Conservation (phyloP, 2,113 vertebrate species). For the Andinoacara biseriatus region DNA sequence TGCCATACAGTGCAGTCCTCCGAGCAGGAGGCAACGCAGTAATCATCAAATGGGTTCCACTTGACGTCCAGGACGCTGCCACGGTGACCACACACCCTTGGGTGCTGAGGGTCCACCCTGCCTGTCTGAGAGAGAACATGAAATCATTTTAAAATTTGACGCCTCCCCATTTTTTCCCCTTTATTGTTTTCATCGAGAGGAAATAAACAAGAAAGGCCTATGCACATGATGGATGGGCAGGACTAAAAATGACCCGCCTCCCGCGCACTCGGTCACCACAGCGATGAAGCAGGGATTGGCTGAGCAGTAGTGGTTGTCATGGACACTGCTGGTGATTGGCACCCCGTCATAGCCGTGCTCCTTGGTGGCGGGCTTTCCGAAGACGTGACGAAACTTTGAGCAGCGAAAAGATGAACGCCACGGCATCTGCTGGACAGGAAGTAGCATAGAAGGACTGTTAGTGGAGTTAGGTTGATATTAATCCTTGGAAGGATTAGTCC, state of each 20-base stretch:
- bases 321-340: slow-evolving; percentile 89
- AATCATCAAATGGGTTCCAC: slow-evolving; percentile 96
- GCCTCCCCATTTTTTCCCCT: background rate
- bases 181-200: background rate
- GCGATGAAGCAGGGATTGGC: slow-evolving; percentile 94
- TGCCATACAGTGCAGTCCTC: slow-evolving; percentile 90
- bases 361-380: slow-evolving; percentile 85
- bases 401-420: slow-evolving; percentile 86
- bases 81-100: slow-evolving; percentile 89
- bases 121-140: slow-evolving; percentile 82
- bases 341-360: slow-evolving; percentile 87
- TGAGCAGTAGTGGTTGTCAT: slow-evolving; percentile 93
- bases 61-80: slow-evolving; percentile 91
- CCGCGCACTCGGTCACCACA: slow-evolving; percentile 89
- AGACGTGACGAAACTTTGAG: slow-evolving; percentile 92
- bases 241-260: slow-evolving; percentile 91
- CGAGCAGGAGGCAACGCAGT: slow-evolving; percentile 92
- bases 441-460: background rate
- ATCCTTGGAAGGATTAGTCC: background rate
- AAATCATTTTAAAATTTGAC: background rate
- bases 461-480: background rate
- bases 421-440: slow-evolving; percentile 85
- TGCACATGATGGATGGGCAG: slow-evolving; percentile 90
- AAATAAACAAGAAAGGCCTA: background rate
- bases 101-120: slow-evolving; percentile 89